Evolutionary conservation across 2,113 vertebrate species (phyloP).

Genomic region (Brachypodius melanocephalos): DNA sequence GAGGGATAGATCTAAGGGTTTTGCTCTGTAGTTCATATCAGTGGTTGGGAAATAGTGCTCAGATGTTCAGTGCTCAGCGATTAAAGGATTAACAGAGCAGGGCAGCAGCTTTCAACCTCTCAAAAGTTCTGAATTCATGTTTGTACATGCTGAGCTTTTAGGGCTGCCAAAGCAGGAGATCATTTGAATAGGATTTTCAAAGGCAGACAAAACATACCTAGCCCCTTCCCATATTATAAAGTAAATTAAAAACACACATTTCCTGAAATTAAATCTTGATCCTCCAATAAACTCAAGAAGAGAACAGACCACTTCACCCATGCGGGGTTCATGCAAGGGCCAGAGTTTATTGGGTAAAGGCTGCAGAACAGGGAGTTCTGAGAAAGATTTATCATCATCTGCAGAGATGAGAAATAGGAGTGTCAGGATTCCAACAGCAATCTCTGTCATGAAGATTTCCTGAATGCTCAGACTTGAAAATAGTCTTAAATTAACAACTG

Average conservation of each 20-base stretch:
- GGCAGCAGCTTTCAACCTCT: conserved; percentile 14
- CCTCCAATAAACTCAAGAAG: not conserved
- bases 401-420: not conserved
- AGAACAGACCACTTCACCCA: not conserved
- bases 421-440: not conserved
- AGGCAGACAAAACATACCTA: not conserved
- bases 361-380: not conserved
- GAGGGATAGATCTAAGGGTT: not conserved
- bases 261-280: conserved; percentile 12
- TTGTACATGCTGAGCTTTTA: conserved; percentile 5
- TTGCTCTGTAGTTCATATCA: not conserved
- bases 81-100: conserved; percentile 22
- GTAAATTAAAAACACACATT: not conserved
- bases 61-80: not conserved
- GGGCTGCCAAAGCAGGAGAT: not conserved
- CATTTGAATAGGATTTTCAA: conserved; percentile 40
- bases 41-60: not conserved
- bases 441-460: not conserved
- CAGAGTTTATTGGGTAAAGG: not conserved
- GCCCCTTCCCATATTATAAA: not conserved
- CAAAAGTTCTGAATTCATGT: not conserved
- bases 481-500: not conserved
- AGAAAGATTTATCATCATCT: not conserved
- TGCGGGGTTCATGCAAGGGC: accelerated
- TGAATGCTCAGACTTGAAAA: not conserved